Evolutionary conservation across 2,888 invertebrate genomes (phyloP).

Genomic region (Sacculina carcini): DNA sequence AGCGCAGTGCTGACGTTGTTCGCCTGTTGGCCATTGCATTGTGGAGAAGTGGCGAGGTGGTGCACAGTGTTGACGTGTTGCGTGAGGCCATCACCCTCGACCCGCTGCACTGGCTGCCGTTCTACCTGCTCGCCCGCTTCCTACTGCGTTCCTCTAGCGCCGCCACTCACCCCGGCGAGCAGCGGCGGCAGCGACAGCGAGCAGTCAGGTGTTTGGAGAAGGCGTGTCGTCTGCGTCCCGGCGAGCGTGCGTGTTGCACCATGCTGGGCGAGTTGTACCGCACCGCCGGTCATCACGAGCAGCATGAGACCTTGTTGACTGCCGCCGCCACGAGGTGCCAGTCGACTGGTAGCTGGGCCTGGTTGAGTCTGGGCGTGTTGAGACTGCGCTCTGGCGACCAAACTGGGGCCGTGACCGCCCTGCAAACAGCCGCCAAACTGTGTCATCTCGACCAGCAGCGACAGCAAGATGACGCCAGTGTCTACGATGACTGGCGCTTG

Average conservation of each 20-base stretch:
- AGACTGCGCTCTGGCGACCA: constrained; percentile 44
- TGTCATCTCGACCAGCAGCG: constrained; percentile 33
- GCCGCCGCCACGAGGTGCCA: constrained; percentile 6
- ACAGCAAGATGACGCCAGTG: too few species aligned
- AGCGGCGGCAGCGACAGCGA: too few species aligned
- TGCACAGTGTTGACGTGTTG: constrained; percentile 16
- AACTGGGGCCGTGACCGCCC: constrained; percentile 42
- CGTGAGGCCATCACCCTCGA: constrained; percentile 30
- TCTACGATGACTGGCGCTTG: too few species aligned
- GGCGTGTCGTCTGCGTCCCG: constrained; percentile 42
- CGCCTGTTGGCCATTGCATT: not conserved
- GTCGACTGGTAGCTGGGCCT: constrained; percentile 28
- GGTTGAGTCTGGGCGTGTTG: constrained; percentile 56
- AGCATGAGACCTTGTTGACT: constrained; percentile 14
- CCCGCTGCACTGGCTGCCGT: constrained; percentile 43
- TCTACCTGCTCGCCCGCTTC: constrained; percentile 45
- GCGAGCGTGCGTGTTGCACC: constrained; percentile 36
- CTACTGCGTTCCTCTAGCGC: constrained; percentile 29
- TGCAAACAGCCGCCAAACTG: constrained; percentile 29
- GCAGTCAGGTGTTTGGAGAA: constrained; percentile 62
- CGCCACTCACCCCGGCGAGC: too few species aligned
- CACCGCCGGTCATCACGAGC: constrained; percentile 30
- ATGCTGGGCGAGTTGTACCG: constrained; percentile 48
- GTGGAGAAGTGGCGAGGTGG: not conserved
- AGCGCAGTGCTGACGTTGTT: not conserved